Evolutionary conservation across 1,140 invertebrate species (phyloP).

Genomic region (Marisa cornuarietis): DNA sequence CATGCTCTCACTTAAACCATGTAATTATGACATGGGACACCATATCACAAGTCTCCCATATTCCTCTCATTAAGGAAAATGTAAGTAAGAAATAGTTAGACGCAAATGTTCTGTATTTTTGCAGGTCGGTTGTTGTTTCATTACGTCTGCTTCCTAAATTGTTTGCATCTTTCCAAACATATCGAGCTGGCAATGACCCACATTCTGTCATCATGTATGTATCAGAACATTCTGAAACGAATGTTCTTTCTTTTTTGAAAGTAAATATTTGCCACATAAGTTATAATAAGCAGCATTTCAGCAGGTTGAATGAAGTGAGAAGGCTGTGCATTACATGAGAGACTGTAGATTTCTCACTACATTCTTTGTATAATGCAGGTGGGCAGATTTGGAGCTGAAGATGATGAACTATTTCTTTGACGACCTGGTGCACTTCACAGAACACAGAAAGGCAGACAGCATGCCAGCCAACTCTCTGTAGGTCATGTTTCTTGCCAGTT

Average conservation of each 20-base stretch:
- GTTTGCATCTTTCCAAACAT: constrained; percentile 89
- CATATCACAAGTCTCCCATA: too few relatives aligned
- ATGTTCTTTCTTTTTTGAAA: too few relatives aligned
- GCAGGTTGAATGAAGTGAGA: not conserved
- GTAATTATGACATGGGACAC: too few relatives aligned
- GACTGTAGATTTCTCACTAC: not conserved
- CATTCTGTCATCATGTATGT: constrained; percentile 66
- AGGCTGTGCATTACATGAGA: not conserved
- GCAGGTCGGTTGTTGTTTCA: constrained; percentile 86
- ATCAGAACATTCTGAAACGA: not conserved
- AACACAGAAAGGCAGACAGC: constrained; percentile 34
- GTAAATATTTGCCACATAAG: too few relatives aligned
- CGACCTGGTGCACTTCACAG: constrained; percentile 72
- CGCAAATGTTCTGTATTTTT: constrained; percentile 23
- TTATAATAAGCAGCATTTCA: too few relatives aligned
- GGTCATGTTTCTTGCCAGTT: constrained; percentile 30
- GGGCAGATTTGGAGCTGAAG: constrained; percentile 87
- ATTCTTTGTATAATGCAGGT: constrained; percentile 68
- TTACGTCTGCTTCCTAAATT: constrained; percentile 87
- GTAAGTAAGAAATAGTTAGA: too few relatives aligned
- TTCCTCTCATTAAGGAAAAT: too few relatives aligned
- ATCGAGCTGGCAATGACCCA: constrained; percentile 70
- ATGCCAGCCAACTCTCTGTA: constrained; percentile 35
- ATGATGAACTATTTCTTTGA: constrained; percentile 95
- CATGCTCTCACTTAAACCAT: too few relatives aligned